Base-by-base conservation (phyloP, 2,113 vertebrate species). In the Hypomesus transpacificus region DNA sequence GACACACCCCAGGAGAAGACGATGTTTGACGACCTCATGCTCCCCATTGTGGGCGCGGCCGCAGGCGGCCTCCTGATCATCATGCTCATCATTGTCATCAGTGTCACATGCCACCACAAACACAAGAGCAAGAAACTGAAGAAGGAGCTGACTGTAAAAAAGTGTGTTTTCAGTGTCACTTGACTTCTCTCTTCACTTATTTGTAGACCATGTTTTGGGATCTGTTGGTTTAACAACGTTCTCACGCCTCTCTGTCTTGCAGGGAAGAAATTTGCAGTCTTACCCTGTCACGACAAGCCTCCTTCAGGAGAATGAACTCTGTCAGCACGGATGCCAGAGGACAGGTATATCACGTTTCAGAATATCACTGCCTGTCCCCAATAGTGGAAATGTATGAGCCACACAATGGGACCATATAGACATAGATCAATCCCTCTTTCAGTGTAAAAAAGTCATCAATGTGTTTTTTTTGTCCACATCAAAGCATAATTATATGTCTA, bases 201-300 rank as follows among this genome's bases (percentile, higher is more conserved):
- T 1, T 61, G 16, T 22, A n/a, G 39, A 46, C 39, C 39, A 13
- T 18, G 4, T 16, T 8, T 31, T 53, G 59, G 13, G 16, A 53
- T 31, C 60, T 66, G 21, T 1, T 26, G 14, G 16, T 69, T 52
- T 31, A 8, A 53, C 51, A 59, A 2, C 56, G 3, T 26, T 61
- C 4, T 74, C 18, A 69, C 7, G 1, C 14, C 26, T 14, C 17
- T 13, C n/a, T 14, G 31, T 31, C 13, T 69, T 6, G 21, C 85
- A 98, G 96, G 3, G 93, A 95, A 77, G 94, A 96, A 87, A 94
- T 97, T 69, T 87, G 82, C 39, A 46, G 9, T 46, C 9, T 46
- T 82, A 95, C 94, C 3, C 84, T 98, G 31, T 93, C 95, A 28
- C 84, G 96, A 70, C 94, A 96, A 70, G 94, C 95, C 11, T 98